Evolutionary conservation across 2,888 invertebrate genomes (phyloP).

Genomic region (Morinoia aosen): DNA sequence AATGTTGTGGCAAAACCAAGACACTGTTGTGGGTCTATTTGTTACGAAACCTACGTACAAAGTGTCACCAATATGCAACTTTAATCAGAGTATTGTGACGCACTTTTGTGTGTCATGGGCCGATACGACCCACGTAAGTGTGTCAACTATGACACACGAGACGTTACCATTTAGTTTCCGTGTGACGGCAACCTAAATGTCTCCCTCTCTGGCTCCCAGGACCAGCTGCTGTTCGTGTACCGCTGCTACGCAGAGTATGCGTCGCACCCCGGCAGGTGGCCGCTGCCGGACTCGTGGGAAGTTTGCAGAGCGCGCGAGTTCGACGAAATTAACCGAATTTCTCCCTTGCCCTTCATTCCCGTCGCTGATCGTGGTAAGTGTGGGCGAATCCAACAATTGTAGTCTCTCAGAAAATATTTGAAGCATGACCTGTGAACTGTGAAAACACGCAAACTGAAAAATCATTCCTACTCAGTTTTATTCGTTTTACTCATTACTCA

Average conservation of each 20-base stretch:
- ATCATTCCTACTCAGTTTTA: background rate
- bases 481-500: background rate
- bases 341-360: background rate
- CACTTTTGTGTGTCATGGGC: no score
- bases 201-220: background rate
- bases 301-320: background rate
- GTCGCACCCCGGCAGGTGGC: background rate
- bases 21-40: no score
- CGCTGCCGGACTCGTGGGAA: background rate
- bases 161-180: no score
- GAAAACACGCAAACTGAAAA: background rate
- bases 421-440: background rate
- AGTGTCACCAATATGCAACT: no score
- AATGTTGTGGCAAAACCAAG: no score
- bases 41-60: no score
- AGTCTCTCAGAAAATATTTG: background rate
- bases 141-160: no score
- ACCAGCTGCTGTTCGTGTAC: conserved; percentile 21
- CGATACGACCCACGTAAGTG: no score
- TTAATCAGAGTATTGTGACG: no score
- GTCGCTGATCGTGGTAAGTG: background rate
- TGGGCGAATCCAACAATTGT: background rate
- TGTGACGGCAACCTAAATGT: background rate
- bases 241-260: conserved; percentile 37
- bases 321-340: background rate